phyloP scores from a whole-genome alignment of 2,113 vertebrate species.

The Eclectus roratus region DNA sequence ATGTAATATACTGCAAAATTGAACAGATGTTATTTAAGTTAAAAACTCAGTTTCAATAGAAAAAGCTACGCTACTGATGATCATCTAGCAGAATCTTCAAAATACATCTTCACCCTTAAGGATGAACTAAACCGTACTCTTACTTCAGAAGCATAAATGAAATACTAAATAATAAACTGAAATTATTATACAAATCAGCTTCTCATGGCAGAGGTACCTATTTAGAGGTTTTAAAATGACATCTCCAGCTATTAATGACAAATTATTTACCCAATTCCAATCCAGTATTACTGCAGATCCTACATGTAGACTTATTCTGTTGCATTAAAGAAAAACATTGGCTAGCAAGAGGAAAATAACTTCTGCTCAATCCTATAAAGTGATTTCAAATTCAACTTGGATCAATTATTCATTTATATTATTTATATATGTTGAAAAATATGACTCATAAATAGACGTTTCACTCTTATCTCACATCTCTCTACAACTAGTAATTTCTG shows the following conservation, averaged over 20 bases:
- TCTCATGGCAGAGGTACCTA: not conserved
- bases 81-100: not conserved
- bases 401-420: not conserved
- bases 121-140: not conserved
- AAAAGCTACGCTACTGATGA: not conserved
- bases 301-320: not conserved
- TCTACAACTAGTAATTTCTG: not conserved
- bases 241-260: not conserved
- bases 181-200: not conserved
- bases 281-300: not conserved
- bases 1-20: not conserved
- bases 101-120: not conserved
- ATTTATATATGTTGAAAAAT: not conserved
- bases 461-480: not conserved
- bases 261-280: not conserved
- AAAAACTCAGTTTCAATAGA: not conserved
- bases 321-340: not conserved
- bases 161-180: not conserved
- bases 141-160: not conserved
- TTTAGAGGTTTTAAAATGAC: not conserved
- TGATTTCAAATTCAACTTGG: not conserved
- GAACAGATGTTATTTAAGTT: not conserved
- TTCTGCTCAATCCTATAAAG: not conserved
- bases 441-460: not conserved
- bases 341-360: not conserved